phyloP scores from a whole-genome alignment of 1,140 invertebrate species.

The Uloborus diversus region DNA sequence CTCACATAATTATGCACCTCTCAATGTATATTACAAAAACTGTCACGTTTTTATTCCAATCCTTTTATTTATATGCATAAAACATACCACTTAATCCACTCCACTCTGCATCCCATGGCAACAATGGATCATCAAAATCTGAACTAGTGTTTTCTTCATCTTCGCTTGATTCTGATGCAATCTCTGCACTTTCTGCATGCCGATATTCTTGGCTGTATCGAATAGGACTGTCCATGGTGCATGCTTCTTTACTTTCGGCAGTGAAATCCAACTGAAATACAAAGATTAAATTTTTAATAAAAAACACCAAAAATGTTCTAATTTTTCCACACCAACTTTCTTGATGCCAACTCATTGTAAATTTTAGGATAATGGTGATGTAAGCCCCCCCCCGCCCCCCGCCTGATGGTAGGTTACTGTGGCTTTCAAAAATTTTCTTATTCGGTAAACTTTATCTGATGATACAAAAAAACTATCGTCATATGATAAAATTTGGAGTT shows the following conservation, averaged over 20 bases:
- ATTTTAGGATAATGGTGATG: too few species aligned
- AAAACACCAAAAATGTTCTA: background rate
- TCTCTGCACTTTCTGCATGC: conserved; percentile 26
- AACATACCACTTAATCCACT: conserved; percentile 44
- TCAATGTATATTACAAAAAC: too few species aligned
- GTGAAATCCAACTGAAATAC: conserved; percentile 38
- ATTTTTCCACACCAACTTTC: background rate
- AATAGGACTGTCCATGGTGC: conserved; percentile 57
- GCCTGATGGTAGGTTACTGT: too few species aligned
- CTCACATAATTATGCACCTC: too few species aligned
- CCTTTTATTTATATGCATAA: too few species aligned
- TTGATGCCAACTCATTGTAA: background rate
- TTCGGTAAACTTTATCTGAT: too few species aligned
- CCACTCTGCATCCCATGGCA: conserved; percentile 58
- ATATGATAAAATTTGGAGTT: too few species aligned
- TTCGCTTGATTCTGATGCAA: background rate
- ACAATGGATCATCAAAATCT: conserved; percentile 56
- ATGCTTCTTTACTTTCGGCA: conserved; percentile 56
- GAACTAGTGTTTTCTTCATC: conserved; percentile 49
- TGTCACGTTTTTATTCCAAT: too few species aligned
- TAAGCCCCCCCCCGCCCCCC: too few species aligned
- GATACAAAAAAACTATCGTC: too few species aligned
- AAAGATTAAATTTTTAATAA: background rate
- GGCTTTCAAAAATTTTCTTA: too few species aligned
- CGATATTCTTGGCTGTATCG: conserved; percentile 57